Percentiles rank a stretch among this genome's conserved stretches.
Conservation (phyloP, 1,140 invertebrate genomes). For the Cydia pomonella region DNA sequence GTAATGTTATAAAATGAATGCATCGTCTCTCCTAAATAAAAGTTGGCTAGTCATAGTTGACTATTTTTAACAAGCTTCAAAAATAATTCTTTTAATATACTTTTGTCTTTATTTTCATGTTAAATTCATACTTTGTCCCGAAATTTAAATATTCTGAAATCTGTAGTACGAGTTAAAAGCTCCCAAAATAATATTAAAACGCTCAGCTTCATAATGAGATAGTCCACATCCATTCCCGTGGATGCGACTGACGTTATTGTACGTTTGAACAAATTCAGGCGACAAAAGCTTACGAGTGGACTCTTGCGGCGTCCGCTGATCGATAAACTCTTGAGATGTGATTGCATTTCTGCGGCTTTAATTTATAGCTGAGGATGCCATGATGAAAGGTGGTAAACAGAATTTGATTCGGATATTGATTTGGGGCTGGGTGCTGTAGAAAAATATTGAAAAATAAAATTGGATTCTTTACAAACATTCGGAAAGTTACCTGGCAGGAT, state of each 20-base stretch:
- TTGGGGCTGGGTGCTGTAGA: neutral
- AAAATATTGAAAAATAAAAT: neutral
- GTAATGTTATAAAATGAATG: no score
- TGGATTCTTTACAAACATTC: no score
- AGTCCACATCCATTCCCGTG: slow-evolving; percentile 38
- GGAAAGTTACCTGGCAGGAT: neutral
- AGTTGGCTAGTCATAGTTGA: no score
- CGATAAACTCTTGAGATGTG: slow-evolving; percentile 51
- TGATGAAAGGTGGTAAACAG: neutral
- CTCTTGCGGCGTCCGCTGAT: slow-evolving; percentile 51
- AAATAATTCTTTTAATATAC: neutral
- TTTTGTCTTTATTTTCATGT: neutral
- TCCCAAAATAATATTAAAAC: slow-evolving; percentile 19
- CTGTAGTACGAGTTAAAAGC: neutral
- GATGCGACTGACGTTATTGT: slow-evolving; percentile 41
- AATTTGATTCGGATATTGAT: neutral
- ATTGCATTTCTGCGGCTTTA: slow-evolving; percentile 39
- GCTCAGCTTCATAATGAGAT: slow-evolving; percentile 25
- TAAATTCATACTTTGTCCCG: neutral
- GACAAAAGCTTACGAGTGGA: slow-evolving; percentile 51
- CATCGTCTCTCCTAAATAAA: no score
- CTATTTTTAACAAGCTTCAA: neutral
- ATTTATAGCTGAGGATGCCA: slow-evolving; percentile 6
- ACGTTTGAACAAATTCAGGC: slow-evolving; percentile 43
- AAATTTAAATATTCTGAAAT: neutral